Evolutionary conservation across 2,888 invertebrate species (phyloP).

Genomic region (Eilema caniola): DNA sequence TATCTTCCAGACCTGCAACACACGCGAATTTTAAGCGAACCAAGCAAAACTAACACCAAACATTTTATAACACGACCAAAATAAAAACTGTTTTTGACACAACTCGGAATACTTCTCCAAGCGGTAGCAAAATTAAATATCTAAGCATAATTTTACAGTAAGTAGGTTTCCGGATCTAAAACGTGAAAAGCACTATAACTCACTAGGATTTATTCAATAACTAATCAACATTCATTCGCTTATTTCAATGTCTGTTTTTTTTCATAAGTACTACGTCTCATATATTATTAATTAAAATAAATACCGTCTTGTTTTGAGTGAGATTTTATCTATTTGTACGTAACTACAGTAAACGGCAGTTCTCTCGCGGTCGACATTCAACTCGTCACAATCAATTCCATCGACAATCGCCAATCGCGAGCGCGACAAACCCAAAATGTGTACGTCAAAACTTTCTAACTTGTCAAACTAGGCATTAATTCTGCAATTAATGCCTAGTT

Average conservation of each 20-base stretch:
- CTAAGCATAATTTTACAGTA: conserved; percentile 51
- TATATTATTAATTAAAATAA: conserved; percentile 19
- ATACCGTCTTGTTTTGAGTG: conserved; percentile 39
- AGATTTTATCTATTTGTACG: conserved; percentile 24
- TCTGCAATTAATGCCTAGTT: conserved; percentile 13
- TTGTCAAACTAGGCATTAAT: conserved; percentile 35
- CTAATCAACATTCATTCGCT: conserved; percentile 18
- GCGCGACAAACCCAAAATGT: conserved; percentile 45
- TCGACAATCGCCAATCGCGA: conserved; percentile 46
- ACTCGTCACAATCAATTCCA: conserved; percentile 49
- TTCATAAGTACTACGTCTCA: conserved; percentile 13
- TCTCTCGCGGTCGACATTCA: conserved; percentile 47
- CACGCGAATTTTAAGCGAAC: conserved; percentile 55
- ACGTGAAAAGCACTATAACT: conserved; percentile 51
- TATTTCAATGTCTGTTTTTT: background rate
- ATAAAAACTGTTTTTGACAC: conserved; percentile 13
- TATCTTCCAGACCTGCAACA: conserved; percentile 68
- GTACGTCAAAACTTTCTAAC: conserved; percentile 58
- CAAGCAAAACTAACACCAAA: conserved; percentile 41
- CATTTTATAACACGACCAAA: conserved; percentile 41
- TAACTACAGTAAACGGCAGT: conserved; percentile 40
- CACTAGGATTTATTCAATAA: conserved; percentile 27
- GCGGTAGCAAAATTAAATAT: conserved; percentile 38
- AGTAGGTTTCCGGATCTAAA: conserved; percentile 83
- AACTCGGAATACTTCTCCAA: background rate